phyloP scores from a whole-genome alignment of 2,797 vertebrate genomes.

The Cercopithecus mitis region DNA sequence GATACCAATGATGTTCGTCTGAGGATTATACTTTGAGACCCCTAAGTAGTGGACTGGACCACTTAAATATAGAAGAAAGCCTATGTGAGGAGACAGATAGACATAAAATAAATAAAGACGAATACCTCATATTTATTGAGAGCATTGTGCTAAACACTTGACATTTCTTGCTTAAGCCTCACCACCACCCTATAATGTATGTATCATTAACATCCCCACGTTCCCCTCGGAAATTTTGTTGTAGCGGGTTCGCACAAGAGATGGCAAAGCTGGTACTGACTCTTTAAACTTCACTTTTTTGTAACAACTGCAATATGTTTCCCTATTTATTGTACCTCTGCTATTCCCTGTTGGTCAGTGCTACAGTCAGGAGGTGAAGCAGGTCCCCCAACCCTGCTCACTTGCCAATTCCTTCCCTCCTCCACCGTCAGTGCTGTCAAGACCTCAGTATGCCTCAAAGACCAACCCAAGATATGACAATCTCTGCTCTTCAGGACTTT shows the following conservation, averaged over 20 bases:
- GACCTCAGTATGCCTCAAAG: neutral
- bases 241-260: neutral
- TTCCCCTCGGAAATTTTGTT: neutral
- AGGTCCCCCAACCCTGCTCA: neutral
- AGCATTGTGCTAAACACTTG: neutral
- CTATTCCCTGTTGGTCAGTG: neutral
- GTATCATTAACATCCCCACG: neutral
- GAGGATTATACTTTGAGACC: neutral
- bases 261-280: neutral
- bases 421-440: neutral
- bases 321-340: neutral
- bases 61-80: neutral
- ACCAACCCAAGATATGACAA: neutral
- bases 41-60: neutral
- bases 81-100: neutral
- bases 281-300: neutral
- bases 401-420: neutral
- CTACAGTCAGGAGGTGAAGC: neutral
- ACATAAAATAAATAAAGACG: neutral
- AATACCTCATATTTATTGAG: neutral
- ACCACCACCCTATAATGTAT: neutral
- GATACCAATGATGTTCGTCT: neutral
- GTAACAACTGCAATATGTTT: neutral
- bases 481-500: neutral
- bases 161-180: neutral